These are phyloP conservation scores for Microctenopoma stevenorrisi DNA, from an alignment of 2,797 vertebrate species.

Conservation along the genomic window DNA sequence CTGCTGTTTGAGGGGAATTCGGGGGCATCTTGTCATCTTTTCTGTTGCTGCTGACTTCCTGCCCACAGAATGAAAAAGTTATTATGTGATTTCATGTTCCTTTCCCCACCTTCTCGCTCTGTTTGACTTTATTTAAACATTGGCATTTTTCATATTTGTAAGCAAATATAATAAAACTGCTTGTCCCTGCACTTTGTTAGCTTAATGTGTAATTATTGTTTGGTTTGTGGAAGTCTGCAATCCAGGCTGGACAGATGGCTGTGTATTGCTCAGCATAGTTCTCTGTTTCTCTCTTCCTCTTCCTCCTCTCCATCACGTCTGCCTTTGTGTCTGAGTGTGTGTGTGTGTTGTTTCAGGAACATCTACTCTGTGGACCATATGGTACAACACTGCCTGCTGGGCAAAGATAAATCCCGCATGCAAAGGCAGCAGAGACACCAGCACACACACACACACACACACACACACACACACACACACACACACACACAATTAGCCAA, in stretches of 20 bases:
- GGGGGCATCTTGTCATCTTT: constrained; percentile 39
- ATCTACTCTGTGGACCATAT: constrained; percentile 78
- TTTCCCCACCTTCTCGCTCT: neutral
- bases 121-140: constrained; percentile 4
- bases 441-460: constrained; percentile 22
- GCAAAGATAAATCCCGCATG: constrained; percentile 79
- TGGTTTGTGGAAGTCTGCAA: constrained; percentile 46
- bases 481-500: constrained; percentile 48
- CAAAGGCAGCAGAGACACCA: constrained; percentile 66
- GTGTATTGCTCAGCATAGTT: constrained; percentile 50
- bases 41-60: constrained; percentile 55
- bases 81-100: constrained; percentile 1
- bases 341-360: constrained; percentile 71
- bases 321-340: constrained; percentile 40
- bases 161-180: constrained; percentile 20
- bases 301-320: constrained; percentile 33
- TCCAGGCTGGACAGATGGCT: constrained; percentile 62
- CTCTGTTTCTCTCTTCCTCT: constrained; percentile 38
- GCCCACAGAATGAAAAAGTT: constrained; percentile 34
- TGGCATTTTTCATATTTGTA: constrained; percentile 20
- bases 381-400: constrained; percentile 78
- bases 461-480: constrained; percentile 18
- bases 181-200: constrained; percentile 7
- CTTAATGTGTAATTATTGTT: constrained; percentile 49
- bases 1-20: constrained; percentile 55